Evolutionary conservation across 1,140 invertebrate species (phyloP).

Genomic region (Helicoverpa armigera): DNA sequence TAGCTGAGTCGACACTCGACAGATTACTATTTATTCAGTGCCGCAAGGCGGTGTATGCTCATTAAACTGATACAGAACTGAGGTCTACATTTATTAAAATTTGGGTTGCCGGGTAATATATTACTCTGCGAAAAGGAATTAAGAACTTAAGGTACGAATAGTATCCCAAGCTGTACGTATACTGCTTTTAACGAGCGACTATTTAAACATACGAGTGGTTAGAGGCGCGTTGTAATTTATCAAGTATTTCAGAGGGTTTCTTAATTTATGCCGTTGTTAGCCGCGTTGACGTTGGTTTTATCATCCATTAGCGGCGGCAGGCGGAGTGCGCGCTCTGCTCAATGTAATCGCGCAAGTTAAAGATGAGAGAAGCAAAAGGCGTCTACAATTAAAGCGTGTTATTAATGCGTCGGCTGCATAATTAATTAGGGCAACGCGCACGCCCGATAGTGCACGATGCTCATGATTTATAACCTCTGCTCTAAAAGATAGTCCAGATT

Average conservation of each 20-base stretch:
- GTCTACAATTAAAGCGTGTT: constrained; percentile 58
- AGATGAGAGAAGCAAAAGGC: constrained; percentile 58
- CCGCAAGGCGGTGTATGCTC: not conserved
- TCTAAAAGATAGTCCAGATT: constrained; percentile 52
- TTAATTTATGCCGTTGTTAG: constrained; percentile 69
- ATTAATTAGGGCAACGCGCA: constrained; percentile 59
- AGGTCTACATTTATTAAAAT: constrained; percentile 30
- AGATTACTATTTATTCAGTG: constrained; percentile 33
- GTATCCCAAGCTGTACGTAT: constrained; percentile 15
- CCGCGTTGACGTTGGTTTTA: constrained; percentile 64
- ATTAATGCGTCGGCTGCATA: constrained; percentile 59
- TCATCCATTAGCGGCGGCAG: constrained; percentile 61
- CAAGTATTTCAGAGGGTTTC: constrained; percentile 61
- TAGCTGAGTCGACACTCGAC: constrained; percentile 25
- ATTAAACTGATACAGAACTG: constrained; percentile 11
- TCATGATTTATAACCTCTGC: constrained; percentile 58
- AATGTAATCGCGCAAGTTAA: constrained; percentile 60
- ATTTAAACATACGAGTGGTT: constrained; percentile 52
- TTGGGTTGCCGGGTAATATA: not conserved
- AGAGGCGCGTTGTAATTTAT: constrained; percentile 60
- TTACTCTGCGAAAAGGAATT: not conserved
- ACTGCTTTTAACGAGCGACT: constrained; percentile 50
- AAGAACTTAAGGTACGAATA: constrained; percentile 25
- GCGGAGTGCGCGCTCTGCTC: constrained; percentile 46
- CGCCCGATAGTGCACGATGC: constrained; percentile 53